Base-by-base conservation (phyloP, 1,140 invertebrate genomes). In the Reticulitermes speratus region DNA sequence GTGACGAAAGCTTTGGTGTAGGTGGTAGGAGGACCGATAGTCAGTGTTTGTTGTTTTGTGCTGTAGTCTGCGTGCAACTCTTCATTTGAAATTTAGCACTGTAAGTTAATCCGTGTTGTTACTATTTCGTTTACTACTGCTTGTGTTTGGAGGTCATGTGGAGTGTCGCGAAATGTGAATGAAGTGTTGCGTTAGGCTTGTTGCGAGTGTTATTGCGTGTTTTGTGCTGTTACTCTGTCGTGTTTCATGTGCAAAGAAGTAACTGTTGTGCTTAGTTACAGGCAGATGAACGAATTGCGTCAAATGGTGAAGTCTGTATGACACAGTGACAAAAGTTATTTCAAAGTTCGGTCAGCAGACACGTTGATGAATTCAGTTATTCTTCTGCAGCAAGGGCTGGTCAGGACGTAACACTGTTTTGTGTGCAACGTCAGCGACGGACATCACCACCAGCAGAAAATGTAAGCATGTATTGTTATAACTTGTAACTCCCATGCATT, bases 381-480 rank as follows among this genome's bases (percentile, higher is more conserved):
- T 87, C 32, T 59, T 84, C 45, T 52, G 45, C 5, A n/a, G 14
- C 44, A 59, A 11, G 52, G n/a, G 83, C 30, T 48, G 48, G 19
- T 21, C 30, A 52, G 11, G 32, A 69, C 45, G 59, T 65, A 85
- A 85, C 85, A 23, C 85, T 85, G 85, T 85, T 85, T 85, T 85
- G 85, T 82, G 85, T 85, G 44, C 85, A 85, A 81, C 85, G 85
- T 59, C 85, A 85, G 32, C 55, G 85, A 59, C 85, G 85, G 25
- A 44, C 85, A 7, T 85, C 65, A 38, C 23, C 75, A 65, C 44
- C 85, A 52, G 75, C 65, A 25, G 85, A 82, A 52, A 38, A 32
- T 85, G 85, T 85, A 85, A 85, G 85, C 7, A 44, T 75, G n/a
- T 30, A 14, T 75, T 75, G n/a, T 55, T 55, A 6, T 55, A 52